Conservation (phyloP, 2,888 invertebrate species). For the Bruchidius siliquastri region DNA sequence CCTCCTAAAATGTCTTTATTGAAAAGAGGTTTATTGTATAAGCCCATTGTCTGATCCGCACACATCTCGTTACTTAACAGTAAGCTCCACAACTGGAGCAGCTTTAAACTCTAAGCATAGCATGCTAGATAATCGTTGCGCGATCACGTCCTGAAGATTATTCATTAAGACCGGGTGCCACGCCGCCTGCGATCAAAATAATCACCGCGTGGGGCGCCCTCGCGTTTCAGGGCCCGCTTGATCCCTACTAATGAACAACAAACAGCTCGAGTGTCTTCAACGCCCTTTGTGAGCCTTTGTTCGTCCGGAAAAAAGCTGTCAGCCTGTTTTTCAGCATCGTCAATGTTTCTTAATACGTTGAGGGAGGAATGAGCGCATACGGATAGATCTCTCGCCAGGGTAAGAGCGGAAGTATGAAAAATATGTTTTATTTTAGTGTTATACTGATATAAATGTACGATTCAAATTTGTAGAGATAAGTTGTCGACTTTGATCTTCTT, state of each 20-base stretch:
- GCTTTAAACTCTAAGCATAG: not conserved
- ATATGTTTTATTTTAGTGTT: too few species aligned
- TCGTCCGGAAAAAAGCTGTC: slow-evolving; percentile 7
- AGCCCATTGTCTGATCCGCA: not conserved
- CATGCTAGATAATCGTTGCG: not conserved
- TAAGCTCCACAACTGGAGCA: not conserved
- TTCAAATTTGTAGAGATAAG: too few species aligned
- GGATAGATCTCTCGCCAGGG: too few species aligned
- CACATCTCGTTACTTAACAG: not conserved
- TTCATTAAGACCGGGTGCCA: slow-evolving; percentile 12
- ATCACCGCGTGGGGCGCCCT: slow-evolving; percentile 8
- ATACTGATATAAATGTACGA: too few species aligned
- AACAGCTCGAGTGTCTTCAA: slow-evolving; percentile 17
- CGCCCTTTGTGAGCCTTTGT: slow-evolving; percentile 1
- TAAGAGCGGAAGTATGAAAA: too few species aligned
- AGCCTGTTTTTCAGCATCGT: slow-evolving; percentile 8
- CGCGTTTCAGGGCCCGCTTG: slow-evolving; percentile 10
- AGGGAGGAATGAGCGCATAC: not conserved
- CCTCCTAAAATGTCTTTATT: not conserved
- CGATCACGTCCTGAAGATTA: slow-evolving; percentile 10
- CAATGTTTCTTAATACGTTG: not conserved
- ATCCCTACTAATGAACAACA: slow-evolving; percentile 26
- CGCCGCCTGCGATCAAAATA: slow-evolving; percentile 18
- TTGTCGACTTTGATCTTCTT: too few species aligned
- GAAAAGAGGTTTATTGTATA: not conserved